phyloP scores from a whole-genome alignment of 1,140 invertebrate species.

The Drosophila nigrodunni region DNA sequence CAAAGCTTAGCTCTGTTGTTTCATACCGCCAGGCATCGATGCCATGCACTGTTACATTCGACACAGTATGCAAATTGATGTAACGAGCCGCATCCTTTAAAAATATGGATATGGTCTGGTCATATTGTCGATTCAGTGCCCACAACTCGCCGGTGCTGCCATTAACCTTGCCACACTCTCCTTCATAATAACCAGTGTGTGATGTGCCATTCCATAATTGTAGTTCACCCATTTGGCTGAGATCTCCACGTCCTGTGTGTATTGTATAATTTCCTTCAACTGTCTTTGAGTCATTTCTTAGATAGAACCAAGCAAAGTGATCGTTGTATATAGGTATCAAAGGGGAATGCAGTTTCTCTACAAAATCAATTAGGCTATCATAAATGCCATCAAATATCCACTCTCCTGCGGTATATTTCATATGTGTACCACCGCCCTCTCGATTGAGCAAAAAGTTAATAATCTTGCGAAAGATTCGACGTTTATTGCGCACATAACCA shows the following conservation, averaged over 20 bases:
- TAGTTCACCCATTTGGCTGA: conserved; percentile 87
- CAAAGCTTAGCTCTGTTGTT: conserved; percentile 87
- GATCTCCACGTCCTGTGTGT: conserved; percentile 88
- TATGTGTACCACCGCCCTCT: conserved; percentile 85
- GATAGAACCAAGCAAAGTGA: conserved; percentile 92
- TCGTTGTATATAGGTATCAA: conserved; percentile 86
- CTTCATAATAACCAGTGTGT: conserved; percentile 86
- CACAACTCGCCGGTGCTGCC: conserved; percentile 91
- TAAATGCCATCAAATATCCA: conserved; percentile 91
- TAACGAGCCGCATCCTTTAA: conserved; percentile 88
- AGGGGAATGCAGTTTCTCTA: conserved; percentile 85
- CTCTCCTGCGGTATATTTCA: conserved; percentile 88
- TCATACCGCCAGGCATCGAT: conserved; percentile 87
- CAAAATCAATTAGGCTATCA: conserved; percentile 88
- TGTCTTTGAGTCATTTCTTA: conserved; percentile 89
- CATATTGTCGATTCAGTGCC: conserved; percentile 87
- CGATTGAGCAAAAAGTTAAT: conserved; percentile 86
- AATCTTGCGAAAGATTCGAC: conserved; percentile 83
- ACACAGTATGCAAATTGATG: conserved; percentile 80
- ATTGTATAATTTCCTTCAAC: conserved; percentile 91
- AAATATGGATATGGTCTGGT: conserved; percentile 87
- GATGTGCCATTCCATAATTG: conserved; percentile 88
- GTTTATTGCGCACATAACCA: conserved; percentile 85
- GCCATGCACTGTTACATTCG: conserved; percentile 84
- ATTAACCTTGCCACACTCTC: conserved; percentile 88